Base-by-base conservation (phyloP, 2,797 vertebrate genomes). In the Crypturellus tataupa region DNA sequence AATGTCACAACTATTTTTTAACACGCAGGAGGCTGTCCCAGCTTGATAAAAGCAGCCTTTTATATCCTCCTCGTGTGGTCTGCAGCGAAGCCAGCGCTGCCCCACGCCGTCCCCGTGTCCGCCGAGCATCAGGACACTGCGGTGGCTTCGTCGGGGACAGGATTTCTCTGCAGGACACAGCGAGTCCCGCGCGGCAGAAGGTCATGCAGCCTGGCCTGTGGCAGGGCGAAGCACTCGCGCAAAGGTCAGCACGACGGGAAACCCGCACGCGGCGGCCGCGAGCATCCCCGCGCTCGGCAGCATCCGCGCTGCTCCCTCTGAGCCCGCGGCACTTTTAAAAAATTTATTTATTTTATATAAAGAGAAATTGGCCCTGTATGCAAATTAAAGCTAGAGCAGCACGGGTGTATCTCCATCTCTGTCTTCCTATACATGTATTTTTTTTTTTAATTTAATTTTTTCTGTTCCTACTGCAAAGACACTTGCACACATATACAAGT, bases 1-100 rank as follows among this genome's bases (percentile, higher is more conserved):
- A 93, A 96, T 87, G 60, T 65, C 94, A 85, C 69, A 85, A 95
- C 76, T 91, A 95, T 85, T 89, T 87, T 91, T 95, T 87, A 94
- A 94, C 85, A 94, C 0, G 6, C 69, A 80, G 90, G 92, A 94
- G 69, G 59, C 81, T 94, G 86, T 92, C 95, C 69, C 24, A 95
- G 86, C 90, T 95, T 95, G 93, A 95, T 89, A 82, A 95, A 94
- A 92, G 1, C 89, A 79, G 87, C 58, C 27, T 93, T 90, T 87
- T 75, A 63, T 87, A 80, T 51, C 68, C 85, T 77, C 64, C 42
- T 87, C 72, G 23, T 79, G 85, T 85, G 90, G 93, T 85, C 84
- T 89, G 58, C 67, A 85, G 86, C 29, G 80, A 92, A 53, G 6
- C 0, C 0, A 92, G 59, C 1, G 1, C 69, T 78, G 0, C 53